Evolutionary conservation across 2,113 vertebrate genomes (phyloP).

Genomic region (Ceuthmochares aereus): DNA sequence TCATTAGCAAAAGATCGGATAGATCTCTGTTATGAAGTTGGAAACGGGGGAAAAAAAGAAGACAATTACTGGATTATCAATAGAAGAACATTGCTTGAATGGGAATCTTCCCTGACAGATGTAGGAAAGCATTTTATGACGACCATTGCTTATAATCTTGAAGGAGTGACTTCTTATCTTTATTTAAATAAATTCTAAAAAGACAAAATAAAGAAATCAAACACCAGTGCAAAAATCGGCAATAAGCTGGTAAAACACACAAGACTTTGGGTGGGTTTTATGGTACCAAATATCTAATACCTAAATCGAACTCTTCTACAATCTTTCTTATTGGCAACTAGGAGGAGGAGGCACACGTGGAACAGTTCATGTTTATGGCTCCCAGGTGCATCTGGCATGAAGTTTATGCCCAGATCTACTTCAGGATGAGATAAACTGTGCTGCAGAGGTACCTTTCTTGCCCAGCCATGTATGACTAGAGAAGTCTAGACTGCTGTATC

Average conservation of each 20-base stretch:
- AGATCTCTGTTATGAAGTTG: constrained; percentile 85
- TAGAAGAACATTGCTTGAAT: neutral
- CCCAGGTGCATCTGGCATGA: neutral
- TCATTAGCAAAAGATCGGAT: constrained; percentile 98
- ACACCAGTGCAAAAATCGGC: neutral
- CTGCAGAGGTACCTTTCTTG: neutral
- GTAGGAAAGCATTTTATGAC: neutral
- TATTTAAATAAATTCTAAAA: neutral
- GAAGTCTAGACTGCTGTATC: neutral
- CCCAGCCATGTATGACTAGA: neutral
- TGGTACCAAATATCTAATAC: neutral
- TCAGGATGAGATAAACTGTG: neutral
- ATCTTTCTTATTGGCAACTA: neutral
- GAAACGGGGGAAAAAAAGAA: constrained; percentile 7
- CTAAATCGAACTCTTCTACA: neutral
- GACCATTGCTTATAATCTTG: neutral
- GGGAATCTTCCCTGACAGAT: neutral
- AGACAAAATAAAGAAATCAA: neutral
- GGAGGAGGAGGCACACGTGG: neutral
- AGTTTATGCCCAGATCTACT: neutral
- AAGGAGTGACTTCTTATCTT: neutral
- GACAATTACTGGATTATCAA: neutral
- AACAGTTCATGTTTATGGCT: neutral
- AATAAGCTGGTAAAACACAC: neutral
- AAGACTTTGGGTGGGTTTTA: neutral